A percentile compares a stretch with the other conserved stretches of the same genome.
phyloP scores from a whole-genome alignment of 2,888 invertebrate species.

The Plemyria rubiginata region DNA sequence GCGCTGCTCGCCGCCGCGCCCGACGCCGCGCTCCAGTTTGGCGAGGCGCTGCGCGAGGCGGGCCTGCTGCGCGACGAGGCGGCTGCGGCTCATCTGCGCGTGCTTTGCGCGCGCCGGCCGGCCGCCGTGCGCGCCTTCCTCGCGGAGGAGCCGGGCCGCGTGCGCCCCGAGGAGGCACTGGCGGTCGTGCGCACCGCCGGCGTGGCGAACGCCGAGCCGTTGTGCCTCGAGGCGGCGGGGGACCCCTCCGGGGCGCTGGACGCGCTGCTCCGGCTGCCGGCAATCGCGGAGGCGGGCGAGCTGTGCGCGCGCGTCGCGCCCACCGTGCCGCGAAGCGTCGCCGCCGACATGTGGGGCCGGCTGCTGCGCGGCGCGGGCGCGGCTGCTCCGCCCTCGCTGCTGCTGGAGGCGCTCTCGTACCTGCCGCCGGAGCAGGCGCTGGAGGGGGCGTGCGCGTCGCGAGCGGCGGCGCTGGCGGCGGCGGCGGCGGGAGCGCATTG shows the following conservation, averaged over 20 bases:
- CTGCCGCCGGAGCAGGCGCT: conserved; percentile 63
- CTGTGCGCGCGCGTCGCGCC: conserved; percentile 64
- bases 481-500: conserved; percentile 51
- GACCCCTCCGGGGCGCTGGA: conserved; percentile 71
- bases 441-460: conserved; percentile 52
- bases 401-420: conserved; percentile 66
- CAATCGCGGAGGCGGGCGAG: conserved; percentile 54
- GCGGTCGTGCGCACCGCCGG: conserved; percentile 59
- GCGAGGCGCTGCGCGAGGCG: conserved; percentile 52
- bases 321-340: conserved; percentile 54
- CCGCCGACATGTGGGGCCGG: conserved; percentile 62
- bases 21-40: conserved; percentile 52
- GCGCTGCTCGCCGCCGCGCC: conserved; percentile 52
- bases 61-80: conserved; percentile 55
- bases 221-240: conserved; percentile 72
- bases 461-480: conserved; percentile 55
- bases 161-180: conserved; percentile 75
- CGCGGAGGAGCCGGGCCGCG: conserved; percentile 58
- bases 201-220: conserved; percentile 65
- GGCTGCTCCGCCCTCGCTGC: conserved; percentile 55
- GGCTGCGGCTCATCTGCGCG: conserved; percentile 62
- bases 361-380: conserved; percentile 52
- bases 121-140: conserved; percentile 61
- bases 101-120: conserved; percentile 60
- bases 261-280: conserved; percentile 56